These are phyloP conservation scores for Propithecus coquereli DNA, from an alignment of 2,113 vertebrate species.

Conservation along the genomic window DNA sequence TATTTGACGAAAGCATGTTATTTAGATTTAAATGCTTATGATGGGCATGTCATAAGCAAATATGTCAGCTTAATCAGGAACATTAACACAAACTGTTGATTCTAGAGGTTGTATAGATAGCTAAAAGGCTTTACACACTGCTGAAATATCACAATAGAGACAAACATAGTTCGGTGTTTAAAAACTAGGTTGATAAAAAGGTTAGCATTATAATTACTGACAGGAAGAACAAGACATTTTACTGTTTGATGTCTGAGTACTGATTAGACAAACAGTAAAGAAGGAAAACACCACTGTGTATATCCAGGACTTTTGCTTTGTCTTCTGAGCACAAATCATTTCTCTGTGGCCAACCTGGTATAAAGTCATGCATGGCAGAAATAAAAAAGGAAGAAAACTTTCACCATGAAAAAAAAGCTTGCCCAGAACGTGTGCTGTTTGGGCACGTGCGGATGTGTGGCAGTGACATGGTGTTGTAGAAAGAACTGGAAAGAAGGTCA, in stretches of 20 bases:
- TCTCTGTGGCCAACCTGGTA: not conserved
- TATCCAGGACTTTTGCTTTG: not conserved
- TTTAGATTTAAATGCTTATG: not conserved
- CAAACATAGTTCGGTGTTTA: not conserved
- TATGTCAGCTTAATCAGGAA: not conserved
- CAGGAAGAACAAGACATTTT: not conserved
- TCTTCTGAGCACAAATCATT: not conserved
- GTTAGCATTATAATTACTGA: not conserved
- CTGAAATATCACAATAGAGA: not conserved
- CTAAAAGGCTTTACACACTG: not conserved
- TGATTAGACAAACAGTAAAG: not conserved
- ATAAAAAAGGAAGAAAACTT: not conserved
- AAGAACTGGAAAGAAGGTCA: not conserved
- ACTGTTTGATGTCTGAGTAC: not conserved
- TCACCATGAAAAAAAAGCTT: not conserved
- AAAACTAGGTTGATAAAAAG: not conserved
- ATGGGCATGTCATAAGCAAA: not conserved
- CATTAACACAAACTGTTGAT: not conserved
- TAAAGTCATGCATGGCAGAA: not conserved
- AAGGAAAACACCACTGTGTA: not conserved
- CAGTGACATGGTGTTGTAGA: not conserved
- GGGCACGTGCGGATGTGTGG: fast-evolving
- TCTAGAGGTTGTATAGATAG: not conserved
- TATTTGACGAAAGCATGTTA: not conserved
- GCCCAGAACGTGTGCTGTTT: fast-evolving